Conservation (phyloP, 53 echinoderm and acorn worm species). For the Antedon mediterranea region DNA sequence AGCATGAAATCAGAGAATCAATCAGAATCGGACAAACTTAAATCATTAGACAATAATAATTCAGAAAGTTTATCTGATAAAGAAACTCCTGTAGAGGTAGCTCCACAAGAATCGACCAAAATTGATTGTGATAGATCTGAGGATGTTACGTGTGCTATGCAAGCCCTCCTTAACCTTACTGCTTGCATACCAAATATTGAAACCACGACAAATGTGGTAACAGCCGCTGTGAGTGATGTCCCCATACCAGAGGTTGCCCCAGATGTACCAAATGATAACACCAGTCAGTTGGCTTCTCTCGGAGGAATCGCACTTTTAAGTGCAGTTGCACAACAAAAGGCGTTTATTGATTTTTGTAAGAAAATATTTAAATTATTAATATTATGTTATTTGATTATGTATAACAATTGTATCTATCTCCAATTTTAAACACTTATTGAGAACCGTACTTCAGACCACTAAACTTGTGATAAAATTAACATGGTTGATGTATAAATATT, state of each 20-base stretch:
- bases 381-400: too few species aligned
- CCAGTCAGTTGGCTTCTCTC: constrained; percentile 82
- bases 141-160: not conserved
- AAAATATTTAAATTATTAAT: too few species aligned
- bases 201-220: too few species aligned
- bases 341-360: constrained; percentile 33
- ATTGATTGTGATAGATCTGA: not conserved
- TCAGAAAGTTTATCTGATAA: not conserved
- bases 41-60: not conserved
- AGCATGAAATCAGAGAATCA: not conserved
- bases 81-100: not conserved
- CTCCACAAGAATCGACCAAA: not conserved
- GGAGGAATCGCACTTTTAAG: constrained; percentile 92
- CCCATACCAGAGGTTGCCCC: not conserved
- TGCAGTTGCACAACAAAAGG: constrained; percentile 77
- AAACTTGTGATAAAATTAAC: too few species aligned
- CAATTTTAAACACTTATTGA: too few species aligned
- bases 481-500: too few species aligned
- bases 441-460: too few species aligned
- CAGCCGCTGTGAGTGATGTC: too few species aligned
- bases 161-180: not conserved
- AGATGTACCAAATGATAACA: constrained; percentile 16
- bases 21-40: not conserved
- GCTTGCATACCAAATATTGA: not conserved
- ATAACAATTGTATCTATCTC: too few species aligned